These are phyloP conservation scores for Archaeoteleia sp. DNA, from an alignment of 2,888 invertebrate species.

Conservation along the genomic window DNA sequence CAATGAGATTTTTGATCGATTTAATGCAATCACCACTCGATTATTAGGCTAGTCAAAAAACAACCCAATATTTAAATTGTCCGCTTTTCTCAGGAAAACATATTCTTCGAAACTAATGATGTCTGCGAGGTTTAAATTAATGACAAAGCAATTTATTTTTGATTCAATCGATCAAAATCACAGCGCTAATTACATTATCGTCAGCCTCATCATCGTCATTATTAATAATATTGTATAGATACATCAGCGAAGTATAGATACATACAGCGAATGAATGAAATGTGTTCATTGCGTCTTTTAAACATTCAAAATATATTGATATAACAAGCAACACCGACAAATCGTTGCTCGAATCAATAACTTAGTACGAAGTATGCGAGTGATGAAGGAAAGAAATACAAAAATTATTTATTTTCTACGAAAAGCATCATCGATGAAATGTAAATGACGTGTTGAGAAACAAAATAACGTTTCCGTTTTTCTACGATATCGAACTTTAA, in stretches of 20 bases:
- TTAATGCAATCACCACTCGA: not conserved
- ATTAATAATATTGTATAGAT: constrained; percentile 57
- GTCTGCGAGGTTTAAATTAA: too few species aligned
- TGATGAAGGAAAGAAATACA: constrained; percentile 15
- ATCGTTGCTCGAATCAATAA: constrained; percentile 34
- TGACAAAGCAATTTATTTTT: not conserved
- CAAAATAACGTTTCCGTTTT: too few species aligned
- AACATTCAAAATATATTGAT: constrained; percentile 1
- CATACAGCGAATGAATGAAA: constrained; percentile 65
- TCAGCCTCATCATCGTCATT: constrained; percentile 38
- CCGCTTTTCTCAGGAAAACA: too few species aligned
- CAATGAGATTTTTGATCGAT: constrained; percentile 15
- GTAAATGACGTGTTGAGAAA: constrained; percentile 9
- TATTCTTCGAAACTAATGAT: too few species aligned
- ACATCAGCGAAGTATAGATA: too few species aligned
- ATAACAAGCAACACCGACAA: constrained; percentile 12
- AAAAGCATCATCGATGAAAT: constrained; percentile 2
- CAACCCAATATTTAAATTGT: not conserved
- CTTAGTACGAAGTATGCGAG: constrained; percentile 12
- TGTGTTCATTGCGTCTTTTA: constrained; percentile 68
- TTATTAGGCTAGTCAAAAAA: constrained; percentile 35
- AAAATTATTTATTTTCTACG: constrained; percentile 48
- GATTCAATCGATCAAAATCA: constrained; percentile 11
- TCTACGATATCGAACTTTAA: constrained; percentile 6
- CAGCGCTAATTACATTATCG: too few species aligned